These are phyloP conservation scores for Unio delphinus DNA, from an alignment of 2,888 invertebrate species.

Conservation along the genomic window DNA sequence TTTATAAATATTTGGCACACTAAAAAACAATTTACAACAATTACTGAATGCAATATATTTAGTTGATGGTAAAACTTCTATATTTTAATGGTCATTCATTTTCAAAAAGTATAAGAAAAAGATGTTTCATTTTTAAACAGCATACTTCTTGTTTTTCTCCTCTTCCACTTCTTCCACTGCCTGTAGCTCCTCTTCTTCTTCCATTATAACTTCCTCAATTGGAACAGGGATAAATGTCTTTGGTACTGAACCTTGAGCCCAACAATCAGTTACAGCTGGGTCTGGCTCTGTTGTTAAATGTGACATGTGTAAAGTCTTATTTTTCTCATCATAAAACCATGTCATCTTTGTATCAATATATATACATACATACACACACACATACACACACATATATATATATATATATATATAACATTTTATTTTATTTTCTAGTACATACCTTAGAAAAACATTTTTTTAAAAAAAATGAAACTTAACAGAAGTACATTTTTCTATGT, in stretches of 20 bases:
- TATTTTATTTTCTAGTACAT: not conserved
- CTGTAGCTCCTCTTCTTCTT: conserved; percentile 41
- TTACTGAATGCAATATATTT: too few relatives aligned
- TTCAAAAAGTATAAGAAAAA: too few relatives aligned
- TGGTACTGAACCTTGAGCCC: conserved; percentile 71
- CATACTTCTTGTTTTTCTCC: conserved; percentile 6
- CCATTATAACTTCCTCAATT: conserved; percentile 36
- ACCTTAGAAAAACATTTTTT: too few relatives aligned
- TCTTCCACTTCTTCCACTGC: conserved; percentile 29
- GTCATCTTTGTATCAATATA: not conserved
- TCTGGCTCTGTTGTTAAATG: conserved; percentile 61
- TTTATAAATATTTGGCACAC: too few relatives aligned
- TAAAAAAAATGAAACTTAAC: too few relatives aligned
- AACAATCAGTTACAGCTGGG: conserved; percentile 69
- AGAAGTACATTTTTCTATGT: too few relatives aligned
- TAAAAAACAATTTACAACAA: too few relatives aligned
- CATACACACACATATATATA: too few relatives aligned
- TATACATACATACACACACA: too few relatives aligned
- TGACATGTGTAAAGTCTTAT: not conserved
- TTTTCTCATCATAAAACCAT: not conserved
- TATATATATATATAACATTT: too few relatives aligned
- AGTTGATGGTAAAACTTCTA: too few relatives aligned
- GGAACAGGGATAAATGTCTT: conserved; percentile 47
- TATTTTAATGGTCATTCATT: too few relatives aligned
- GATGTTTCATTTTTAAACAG: not conserved